Conservation (phyloP, 53 echinoderm and acorn worm genomes). For the Paracentrotus lividus region DNA sequence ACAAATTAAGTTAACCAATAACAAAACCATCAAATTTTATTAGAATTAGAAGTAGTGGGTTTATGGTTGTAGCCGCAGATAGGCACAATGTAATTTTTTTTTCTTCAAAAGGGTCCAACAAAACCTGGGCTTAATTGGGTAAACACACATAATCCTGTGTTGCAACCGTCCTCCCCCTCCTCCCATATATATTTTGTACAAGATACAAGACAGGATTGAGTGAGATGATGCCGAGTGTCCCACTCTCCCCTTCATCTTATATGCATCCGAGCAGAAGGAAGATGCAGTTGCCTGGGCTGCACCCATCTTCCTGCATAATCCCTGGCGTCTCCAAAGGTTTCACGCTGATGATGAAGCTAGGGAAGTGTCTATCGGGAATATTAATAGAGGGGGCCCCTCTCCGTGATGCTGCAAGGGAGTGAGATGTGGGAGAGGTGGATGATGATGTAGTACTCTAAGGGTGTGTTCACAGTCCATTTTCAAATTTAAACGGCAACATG, state of each 20-base stretch:
- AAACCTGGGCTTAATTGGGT: not conserved
- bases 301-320: conserved; percentile 4
- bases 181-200: not conserved
- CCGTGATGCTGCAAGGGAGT: not conserved
- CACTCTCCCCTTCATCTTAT: not conserved
- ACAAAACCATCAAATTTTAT: no score
- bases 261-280: conserved; percentile 39
- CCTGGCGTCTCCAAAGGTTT: not conserved
- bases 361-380: conserved; percentile 53
- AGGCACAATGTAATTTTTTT: no score
- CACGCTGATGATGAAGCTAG: conserved; percentile 48
- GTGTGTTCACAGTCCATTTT: no score
- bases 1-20: no score
- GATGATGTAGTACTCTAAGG: no score
- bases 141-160: not conserved
- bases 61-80: no score
- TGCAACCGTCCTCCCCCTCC: not conserved
- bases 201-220: not conserved
- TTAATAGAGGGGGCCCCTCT: conserved; percentile 54
- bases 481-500: no score
- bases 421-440: not conserved
- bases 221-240: not conserved
- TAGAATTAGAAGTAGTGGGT: no score
- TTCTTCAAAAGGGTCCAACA: no score
- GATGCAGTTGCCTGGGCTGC: conserved; percentile 23